Evolutionary conservation across 2,888 invertebrate species (phyloP), one percentile per base, ranked within the genome.

Genomic region (Brachyptera risi): DNA sequence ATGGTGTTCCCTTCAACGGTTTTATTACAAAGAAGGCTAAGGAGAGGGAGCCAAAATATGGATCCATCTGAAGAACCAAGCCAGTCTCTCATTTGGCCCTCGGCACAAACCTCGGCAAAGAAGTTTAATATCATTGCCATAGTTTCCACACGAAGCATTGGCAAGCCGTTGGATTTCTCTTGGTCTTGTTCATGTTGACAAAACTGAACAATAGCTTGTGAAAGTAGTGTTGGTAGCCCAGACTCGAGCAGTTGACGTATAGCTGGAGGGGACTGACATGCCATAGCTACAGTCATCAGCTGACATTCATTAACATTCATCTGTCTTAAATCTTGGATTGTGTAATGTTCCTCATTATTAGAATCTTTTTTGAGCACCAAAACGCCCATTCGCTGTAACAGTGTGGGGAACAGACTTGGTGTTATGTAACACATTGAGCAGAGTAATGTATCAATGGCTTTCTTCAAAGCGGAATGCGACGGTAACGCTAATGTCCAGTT

Each of bases 361-460:
- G n/a, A n/a, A n/a, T n/a, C n/a, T n/a, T n/a, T n/a, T n/a, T n/a
- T n/a, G n/a, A n/a, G n/a, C 7, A 11, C 76, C 38, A 80, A 69
- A 19, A 88, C 84, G 56, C 86, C 86, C 74, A 92, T 83, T 72
- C 85, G 84, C 70, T 86, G 83, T 61, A 94, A 75, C 27, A 94
- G 73, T 67, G 83, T 78, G 49, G 84, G 85, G 71, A 92, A 94
- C 58, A 90, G 77, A 65, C 87, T 85, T 0, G 92, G 88, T 67
- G 87, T 83, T 27, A 92, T 88, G 74, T 87, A 90, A 74, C 93
- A 94, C 71, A 93, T 81, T 3, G 93, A 87, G 73, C 94, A 95
- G 54, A 95, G 75, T 59, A 92, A 82, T 70, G 89, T 85, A 75
- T 95, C 92, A n/a, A 95, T 82, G 0, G 92, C 84, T 69, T 86